These are phyloP conservation scores for Nowickia ferox DNA, from an alignment of 2,888 invertebrate genomes.

Conservation along the genomic window DNA sequence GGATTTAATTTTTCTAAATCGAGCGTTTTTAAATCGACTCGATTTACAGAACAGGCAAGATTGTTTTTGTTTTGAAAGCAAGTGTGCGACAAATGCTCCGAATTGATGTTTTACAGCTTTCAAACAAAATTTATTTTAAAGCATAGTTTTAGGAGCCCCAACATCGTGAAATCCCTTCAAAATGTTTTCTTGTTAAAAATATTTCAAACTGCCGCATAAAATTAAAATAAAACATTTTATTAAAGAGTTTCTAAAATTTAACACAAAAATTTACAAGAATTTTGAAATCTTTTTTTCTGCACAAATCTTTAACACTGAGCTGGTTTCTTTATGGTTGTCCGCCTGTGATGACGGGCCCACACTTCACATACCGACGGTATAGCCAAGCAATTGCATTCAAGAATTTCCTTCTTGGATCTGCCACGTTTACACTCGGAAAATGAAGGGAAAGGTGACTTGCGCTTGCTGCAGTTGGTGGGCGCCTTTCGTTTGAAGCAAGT, in stretches of 20 bases:
- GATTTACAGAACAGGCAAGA: too few relatives aligned
- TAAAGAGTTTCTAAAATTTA: not conserved
- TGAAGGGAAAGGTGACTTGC: constrained; percentile 73
- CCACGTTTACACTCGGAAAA: constrained; percentile 74
- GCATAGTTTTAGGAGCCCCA: too few relatives aligned
- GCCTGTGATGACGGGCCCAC: constrained; percentile 64
- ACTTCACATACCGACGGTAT: constrained; percentile 74
- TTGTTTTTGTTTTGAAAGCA: too few relatives aligned
- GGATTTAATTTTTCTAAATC: too few relatives aligned
- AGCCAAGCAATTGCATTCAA: constrained; percentile 74
- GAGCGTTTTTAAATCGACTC: too few relatives aligned
- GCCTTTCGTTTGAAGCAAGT: constrained; percentile 63
- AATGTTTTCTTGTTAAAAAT: too few relatives aligned
- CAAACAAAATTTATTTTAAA: too few relatives aligned
- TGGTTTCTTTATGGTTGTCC: constrained; percentile 26
- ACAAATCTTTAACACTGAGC: not conserved
- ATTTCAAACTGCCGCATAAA: too few relatives aligned
- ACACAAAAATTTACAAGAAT: not conserved
- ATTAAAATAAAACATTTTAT: not conserved
- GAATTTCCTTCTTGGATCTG: not conserved
- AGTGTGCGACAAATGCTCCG: too few relatives aligned
- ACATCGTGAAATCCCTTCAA: too few relatives aligned
- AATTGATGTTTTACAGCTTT: too few relatives aligned
- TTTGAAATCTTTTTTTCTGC: not conserved
- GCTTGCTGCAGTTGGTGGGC: constrained; percentile 67